Evolutionary conservation across 35 echinoderm and acorn worm genomes (phyloP), one percentile per base, ranked within the genome.

Genomic region (Heliocidaris tuberculata): DNA sequence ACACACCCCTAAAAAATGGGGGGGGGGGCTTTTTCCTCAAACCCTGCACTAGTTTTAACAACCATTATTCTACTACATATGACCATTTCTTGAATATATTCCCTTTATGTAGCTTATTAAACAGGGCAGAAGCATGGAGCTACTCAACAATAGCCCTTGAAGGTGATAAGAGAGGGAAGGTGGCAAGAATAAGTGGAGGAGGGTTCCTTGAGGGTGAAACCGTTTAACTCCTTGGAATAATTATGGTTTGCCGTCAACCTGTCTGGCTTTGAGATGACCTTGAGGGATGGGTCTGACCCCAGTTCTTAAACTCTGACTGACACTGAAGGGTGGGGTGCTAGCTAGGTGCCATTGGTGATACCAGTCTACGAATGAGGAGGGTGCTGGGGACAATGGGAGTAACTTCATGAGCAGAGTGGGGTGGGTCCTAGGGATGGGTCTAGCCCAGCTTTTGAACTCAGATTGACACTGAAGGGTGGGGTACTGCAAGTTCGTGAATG

Each of bases 201-300:
- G 87, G 87, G 47, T 30, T 48, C 87, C 87, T 48, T 30, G 17
- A 48, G 87, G 87, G 87, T 89, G 87, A 89, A 85, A 89, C 32
- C 31, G 31, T 89, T 89, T 47, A 89, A 32, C 87, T 89, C 87
- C 87, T 89, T 89, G 87, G 87, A 89, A 89, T 89, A 89, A 89
- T 89, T 89, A 32, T 89, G 87, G 87, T 24, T 35, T 48, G 31
- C 87, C 87, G 87, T 47, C 87, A 17, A 89, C 31, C 31, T 89
- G 87, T 89, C 87, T 89, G 87, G 87, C 87, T 48, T 89, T 19
- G 47, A 47, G 29, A 32, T 89, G 87, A 89, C 87, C 87, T 89
- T 48, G 47, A 89, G 47, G 65, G 65, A 78, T 78, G 65, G 65
- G 19, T 27, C 65, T 78, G 65, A 78, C 19, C 65, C 65, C 17